phyloP scores from a whole-genome alignment of 2,888 invertebrate species.

The Lumbricus terrestris region DNA sequence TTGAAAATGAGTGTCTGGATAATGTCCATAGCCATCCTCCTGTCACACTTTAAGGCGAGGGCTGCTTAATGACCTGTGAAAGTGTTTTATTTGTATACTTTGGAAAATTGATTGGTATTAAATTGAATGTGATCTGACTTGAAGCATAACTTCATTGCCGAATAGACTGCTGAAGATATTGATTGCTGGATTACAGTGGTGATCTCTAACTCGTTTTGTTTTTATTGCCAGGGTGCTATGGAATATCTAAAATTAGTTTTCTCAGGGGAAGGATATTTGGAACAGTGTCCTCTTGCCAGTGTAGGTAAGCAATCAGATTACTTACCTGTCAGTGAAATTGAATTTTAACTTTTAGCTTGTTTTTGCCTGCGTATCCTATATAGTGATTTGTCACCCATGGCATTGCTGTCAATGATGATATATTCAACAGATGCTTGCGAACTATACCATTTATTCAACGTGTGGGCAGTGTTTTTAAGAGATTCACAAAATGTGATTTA shows the following conservation, averaged over 20 bases:
- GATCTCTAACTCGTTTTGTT: constrained; percentile 26
- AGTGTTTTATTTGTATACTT: too few relatives aligned
- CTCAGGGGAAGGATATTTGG: constrained; percentile 80
- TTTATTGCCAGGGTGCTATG: constrained; percentile 72
- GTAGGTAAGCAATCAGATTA: constrained; percentile 60
- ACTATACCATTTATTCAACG: not conserved
- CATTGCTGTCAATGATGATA: not conserved
- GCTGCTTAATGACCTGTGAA: too few relatives aligned
- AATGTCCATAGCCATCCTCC: too few relatives aligned
- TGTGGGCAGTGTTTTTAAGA: not conserved
- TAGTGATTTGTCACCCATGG: not conserved
- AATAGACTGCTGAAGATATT: too few relatives aligned
- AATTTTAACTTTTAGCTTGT: not conserved
- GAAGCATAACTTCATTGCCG: too few relatives aligned
- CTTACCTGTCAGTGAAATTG: not conserved
- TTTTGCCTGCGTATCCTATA: not conserved
- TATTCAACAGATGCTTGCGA: not conserved
- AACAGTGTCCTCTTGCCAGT: constrained; percentile 82
- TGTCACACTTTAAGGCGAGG: too few relatives aligned
- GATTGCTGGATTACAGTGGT: not conserved
- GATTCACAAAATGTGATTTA: not conserved
- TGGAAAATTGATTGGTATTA: too few relatives aligned
- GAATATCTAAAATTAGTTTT: constrained; percentile 83
- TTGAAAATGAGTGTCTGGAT: too few relatives aligned
- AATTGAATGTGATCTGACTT: too few relatives aligned